phyloP scores from a whole-genome alignment of 1,140 invertebrate genomes.

The Drosophila bifasciata region DNA sequence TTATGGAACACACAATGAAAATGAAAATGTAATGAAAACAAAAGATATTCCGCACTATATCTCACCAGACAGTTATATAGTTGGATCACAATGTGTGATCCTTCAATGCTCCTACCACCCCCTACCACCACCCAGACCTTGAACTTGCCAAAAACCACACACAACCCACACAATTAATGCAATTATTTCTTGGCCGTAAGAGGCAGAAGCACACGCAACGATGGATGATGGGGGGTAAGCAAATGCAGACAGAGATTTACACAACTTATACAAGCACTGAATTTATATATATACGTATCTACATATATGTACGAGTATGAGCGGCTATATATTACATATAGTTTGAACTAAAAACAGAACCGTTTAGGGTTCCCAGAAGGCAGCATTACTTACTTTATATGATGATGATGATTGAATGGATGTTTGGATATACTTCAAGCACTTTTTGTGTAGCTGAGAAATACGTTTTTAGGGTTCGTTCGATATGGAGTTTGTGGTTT shows the following conservation, averaged over 20 bases:
- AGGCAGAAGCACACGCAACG: slow-evolving; percentile 55
- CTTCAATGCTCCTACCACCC: background rate
- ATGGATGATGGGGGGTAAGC: slow-evolving; percentile 25
- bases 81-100: slow-evolving; percentile 9
- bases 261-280: slow-evolving; percentile 73
- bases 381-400: slow-evolving; percentile 73
- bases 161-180: slow-evolving; percentile 10
- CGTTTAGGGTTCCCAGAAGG: slow-evolving; percentile 70
- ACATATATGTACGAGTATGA: slow-evolving; percentile 22
- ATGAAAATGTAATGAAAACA: slow-evolving; percentile 43
- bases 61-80: slow-evolving; percentile 12
- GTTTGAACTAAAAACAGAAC: slow-evolving; percentile 59
- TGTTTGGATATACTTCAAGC: slow-evolving; percentile 22
- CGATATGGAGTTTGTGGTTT: background rate
- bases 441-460: slow-evolving; percentile 30
- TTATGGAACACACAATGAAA: slow-evolving; percentile 39
- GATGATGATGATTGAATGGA: slow-evolving; percentile 32
- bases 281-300: slow-evolving; percentile 69
- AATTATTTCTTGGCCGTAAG: slow-evolving; percentile 52
- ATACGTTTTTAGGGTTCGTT: slow-evolving; percentile 14
- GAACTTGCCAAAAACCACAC: slow-evolving; percentile 29
- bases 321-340: slow-evolving; percentile 47
- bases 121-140: slow-evolving; percentile 7
- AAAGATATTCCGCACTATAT: slow-evolving; percentile 40
- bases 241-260: slow-evolving; percentile 25